Evolutionary conservation across 2,797 vertebrate species (phyloP), one percentile per base, ranked within the genome.

Genomic region (Smutsia gigantea): DNA sequence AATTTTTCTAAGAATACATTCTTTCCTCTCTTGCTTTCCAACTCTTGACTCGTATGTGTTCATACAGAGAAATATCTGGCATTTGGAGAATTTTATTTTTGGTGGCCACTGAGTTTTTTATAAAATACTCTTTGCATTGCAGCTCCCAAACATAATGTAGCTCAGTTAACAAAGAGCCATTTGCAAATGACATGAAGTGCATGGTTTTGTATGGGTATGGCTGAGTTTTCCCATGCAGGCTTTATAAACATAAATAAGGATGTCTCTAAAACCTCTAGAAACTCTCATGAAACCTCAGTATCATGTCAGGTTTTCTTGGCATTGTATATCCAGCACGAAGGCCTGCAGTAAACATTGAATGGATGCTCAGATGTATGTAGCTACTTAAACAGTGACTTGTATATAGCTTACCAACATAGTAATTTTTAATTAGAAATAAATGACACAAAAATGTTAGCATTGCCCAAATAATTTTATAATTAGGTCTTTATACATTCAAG

Each of bases 1-100:
- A 85, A 91, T 97, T 97, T 96, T 97, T 89, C 95, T 95, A 94
- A 95, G 78, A 90, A 46, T 96, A 79, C 91, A 96, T 94, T 97
- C 77, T 96, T 96, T 93, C 84, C 90, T 94, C 29, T 90, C 66
- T 68, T 96, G 69, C 83, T 79, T 93, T 97, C 96, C 79, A 93
- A 27, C 55, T 88, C 66, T 94, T 63, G 63, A 69, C 85, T 96
- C 7, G 27, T 64, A 46, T 25, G 51, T 90, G 90, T 81, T 93
- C 68, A 34, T 94, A 86, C 82, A 84, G 85, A 93, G 88, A 96
- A 97, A 95, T 82, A 96, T 95, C 96, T 97, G 97, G 72, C 94
- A 84, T 93, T 81, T 37, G 0, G 51, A 95, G 69, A 74, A 74
- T 94, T 95, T 96, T 97, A 86, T 97, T 97, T 98, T 96, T 87